Base-by-base conservation (phyloP, 2,113 vertebrate species). In the Mesocricetus auratus region DNA sequence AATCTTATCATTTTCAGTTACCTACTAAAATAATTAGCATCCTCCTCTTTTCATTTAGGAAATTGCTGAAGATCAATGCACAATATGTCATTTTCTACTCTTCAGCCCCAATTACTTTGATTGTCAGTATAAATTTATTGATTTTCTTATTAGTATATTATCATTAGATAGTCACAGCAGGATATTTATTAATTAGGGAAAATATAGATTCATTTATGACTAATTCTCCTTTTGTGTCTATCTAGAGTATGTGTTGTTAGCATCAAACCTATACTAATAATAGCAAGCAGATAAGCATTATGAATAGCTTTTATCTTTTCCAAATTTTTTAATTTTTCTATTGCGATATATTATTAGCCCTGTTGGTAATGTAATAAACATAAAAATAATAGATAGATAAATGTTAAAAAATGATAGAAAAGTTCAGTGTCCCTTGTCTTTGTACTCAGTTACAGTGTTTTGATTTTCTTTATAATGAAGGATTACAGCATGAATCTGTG, bases 131-230 rank as follows among this genome's bases (percentile, higher is more conserved):
- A 98, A 98, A 98, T 98, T 97, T 99, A 99, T 98, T 99, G 98
- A 98, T 98, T 98, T 98, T 98, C 97, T 98, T 98, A 98, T 98
- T 98, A 98, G 97, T 98, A 98, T 91, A 98, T 98, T 98, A 98
- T 98, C 97, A 97, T 97, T 90, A 98, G 97, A 98, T 98, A 98
- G 77, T 98, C 98, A 98, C 98, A 98, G 98, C 97, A 93, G 98
- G 98, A n/a, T 98, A 94, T 98, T 98, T 98, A 98, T 98, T 98
- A 98, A 98, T 98, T 98, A 98, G 98, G 97, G 94, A 96, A 98
- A 98, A 98, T 98, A 98, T 97, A 97, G 91, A 97, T 98, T 97
- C 85, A 97, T 97, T 97, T 98, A 62, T 98, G 97, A 97, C 97
- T 96, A 97, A 93, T 83, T 95, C 87, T 96, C 89, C 97, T 98